Percentiles rank a stretch among this genome's conserved stretches.
Conservation (phyloP, 2,888 invertebrate species). For the Melipona bicolor region DNA sequence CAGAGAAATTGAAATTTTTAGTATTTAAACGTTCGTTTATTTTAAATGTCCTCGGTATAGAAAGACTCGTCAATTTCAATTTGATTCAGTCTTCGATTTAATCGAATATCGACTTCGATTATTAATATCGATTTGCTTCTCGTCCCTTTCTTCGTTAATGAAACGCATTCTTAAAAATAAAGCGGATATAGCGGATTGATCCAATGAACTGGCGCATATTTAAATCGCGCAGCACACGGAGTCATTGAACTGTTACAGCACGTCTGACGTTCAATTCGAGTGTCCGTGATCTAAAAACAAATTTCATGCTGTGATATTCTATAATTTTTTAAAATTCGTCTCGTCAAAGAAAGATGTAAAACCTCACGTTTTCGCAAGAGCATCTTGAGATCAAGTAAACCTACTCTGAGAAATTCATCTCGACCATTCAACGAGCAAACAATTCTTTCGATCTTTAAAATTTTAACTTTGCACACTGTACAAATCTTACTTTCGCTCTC, state of each 20-base stretch:
- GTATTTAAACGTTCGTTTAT: neutral
- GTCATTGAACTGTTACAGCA: neutral
- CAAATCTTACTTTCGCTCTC: too few species aligned
- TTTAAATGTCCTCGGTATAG: neutral
- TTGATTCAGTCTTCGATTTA: neutral
- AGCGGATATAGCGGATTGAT: neutral
- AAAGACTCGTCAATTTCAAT: neutral
- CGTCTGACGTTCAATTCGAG: neutral
- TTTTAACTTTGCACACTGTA: too few species aligned
- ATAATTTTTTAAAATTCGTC: neutral
- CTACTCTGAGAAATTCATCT: neutral
- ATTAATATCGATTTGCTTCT: neutral
- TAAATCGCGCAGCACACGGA: neutral
- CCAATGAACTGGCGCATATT: neutral
- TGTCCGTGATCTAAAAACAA: neutral
- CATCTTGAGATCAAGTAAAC: too few species aligned
- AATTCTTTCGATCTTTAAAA: too few species aligned
- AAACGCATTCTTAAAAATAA: neutral
- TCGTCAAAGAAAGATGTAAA: neutral
- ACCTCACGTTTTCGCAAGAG: neutral
- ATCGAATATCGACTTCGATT: neutral
- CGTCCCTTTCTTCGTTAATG: neutral
- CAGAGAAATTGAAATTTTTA: neutral
- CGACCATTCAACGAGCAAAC: too few species aligned
- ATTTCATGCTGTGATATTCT: neutral